Percentiles rank a stretch among this genome's conserved stretches.
phyloP scores from a whole-genome alignment of 2,797 vertebrate species.

The Esox lucius region DNA sequence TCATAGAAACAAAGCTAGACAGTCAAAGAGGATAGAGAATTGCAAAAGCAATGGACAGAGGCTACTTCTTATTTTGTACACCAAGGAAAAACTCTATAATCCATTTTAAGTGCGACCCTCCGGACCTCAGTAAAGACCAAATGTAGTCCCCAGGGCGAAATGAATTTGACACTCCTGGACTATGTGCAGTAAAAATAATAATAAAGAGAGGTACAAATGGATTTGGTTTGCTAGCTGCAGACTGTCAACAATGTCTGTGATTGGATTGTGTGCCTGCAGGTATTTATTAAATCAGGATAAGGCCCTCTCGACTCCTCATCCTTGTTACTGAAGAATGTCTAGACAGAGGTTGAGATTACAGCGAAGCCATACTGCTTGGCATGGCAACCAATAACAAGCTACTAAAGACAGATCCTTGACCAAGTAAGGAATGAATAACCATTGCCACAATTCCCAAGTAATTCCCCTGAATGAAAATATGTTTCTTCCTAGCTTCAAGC shows the following conservation, averaged over 20 bases:
- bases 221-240: slow-evolving; percentile 3
- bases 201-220: neutral
- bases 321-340: neutral
- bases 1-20: no score
- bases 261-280: neutral
- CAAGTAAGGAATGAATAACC: neutral
- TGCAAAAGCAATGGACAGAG: no score
- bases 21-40: no score
- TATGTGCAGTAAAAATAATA: neutral
- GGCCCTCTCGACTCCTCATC: neutral
- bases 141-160: no score
- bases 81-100: no score
- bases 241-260: neutral
- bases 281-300: slow-evolving; percentile 3
- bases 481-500: neutral
- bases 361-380: neutral
- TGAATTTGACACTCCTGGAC: neutral
- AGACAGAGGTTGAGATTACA: neutral
- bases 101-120: no score
- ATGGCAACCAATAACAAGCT: neutral
- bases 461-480: neutral
- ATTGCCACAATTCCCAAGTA: neutral
- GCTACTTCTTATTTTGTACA: no score
- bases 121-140: no score
- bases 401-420: neutral